A percentile compares a stretch with the other conserved stretches of the same genome.
Conservation (phyloP, 64 coral and sea anemone genomes). For the Stylophora pistillata region DNA sequence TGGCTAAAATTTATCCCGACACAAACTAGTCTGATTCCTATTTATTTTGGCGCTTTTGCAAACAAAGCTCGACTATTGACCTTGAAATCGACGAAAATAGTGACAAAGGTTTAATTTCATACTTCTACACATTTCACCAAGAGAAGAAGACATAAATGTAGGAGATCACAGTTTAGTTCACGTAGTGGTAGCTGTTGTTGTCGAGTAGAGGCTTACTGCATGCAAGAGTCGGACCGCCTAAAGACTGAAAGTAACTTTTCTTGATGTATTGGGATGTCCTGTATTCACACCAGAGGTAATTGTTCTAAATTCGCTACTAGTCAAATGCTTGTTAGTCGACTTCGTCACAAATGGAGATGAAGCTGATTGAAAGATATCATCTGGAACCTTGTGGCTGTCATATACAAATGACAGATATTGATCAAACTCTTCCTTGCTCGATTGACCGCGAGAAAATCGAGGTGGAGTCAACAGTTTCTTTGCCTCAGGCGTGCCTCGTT, state of each 20-base stretch:
- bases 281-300: background rate
- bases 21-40: too few species aligned
- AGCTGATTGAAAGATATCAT: background rate
- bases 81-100: too few species aligned
- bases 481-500: background rate
- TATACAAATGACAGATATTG: slow-evolving; percentile 60
- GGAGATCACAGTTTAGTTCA: too few species aligned
- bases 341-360: background rate
- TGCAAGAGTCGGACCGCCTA: background rate
- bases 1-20: too few species aligned
- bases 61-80: too few species aligned
- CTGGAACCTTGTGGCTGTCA: slow-evolving; percentile 34
- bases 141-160: too few species aligned
- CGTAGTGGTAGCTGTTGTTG: too few species aligned
- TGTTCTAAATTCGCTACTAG: background rate
- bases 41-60: too few species aligned
- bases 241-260: background rate
- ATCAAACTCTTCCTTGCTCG: slow-evolving; percentile 19
- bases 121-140: too few species aligned
- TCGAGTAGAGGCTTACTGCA: too few species aligned
- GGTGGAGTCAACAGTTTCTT: slow-evolving; percentile 34
- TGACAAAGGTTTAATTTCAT: too few species aligned
- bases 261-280: background rate
- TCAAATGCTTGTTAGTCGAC: background rate
- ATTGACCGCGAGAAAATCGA: background rate